These are phyloP conservation scores for Drosophila bocqueti DNA, from an alignment of 1,140 invertebrate species.

Conservation along the genomic window DNA sequence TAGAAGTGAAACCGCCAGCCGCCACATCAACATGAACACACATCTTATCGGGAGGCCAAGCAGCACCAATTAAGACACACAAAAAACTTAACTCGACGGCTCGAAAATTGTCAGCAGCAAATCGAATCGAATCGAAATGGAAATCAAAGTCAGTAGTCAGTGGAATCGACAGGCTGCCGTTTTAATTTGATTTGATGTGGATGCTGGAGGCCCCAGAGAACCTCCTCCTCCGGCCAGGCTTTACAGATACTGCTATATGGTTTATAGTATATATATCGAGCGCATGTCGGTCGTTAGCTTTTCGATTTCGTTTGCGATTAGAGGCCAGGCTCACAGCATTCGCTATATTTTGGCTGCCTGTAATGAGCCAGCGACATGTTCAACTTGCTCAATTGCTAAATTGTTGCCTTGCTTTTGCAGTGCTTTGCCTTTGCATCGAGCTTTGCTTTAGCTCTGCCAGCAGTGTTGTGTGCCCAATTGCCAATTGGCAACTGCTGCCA, in stretches of 20 bases:
- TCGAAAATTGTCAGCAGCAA: conserved; percentile 62
- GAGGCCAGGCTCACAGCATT: conserved; percentile 28
- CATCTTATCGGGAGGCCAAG: conserved; percentile 69
- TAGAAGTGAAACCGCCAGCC: conserved; percentile 33
- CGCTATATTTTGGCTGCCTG: conserved; percentile 35
- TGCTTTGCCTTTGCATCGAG: conserved; percentile 11
- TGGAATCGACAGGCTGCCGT: conserved; percentile 56
- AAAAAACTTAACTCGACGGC: conserved; percentile 62
- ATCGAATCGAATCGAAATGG: conserved; percentile 59
- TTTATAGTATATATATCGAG: conserved; percentile 2
- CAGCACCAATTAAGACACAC: conserved; percentile 71
- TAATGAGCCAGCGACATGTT: conserved; percentile 57
- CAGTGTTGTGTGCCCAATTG: conserved; percentile 16
- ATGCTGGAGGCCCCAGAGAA: conserved; percentile 20
- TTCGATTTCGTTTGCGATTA: conserved; percentile 77
- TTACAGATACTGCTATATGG: conserved; percentile 17
- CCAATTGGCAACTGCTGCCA: conserved; percentile 51
- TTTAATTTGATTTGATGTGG: conserved; percentile 73
- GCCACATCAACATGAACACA: conserved; percentile 70
- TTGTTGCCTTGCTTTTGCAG: conserved; percentile 38
- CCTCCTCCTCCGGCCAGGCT: conserved; percentile 17
- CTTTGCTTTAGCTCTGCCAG: neutral
- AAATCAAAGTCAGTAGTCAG: conserved; percentile 61
- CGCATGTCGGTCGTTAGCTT: conserved; percentile 34
- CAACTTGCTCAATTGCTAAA: conserved; percentile 53